phyloP scores from a whole-genome alignment of 2,888 invertebrate genomes.

The Tricholauxania praeusta region DNA sequence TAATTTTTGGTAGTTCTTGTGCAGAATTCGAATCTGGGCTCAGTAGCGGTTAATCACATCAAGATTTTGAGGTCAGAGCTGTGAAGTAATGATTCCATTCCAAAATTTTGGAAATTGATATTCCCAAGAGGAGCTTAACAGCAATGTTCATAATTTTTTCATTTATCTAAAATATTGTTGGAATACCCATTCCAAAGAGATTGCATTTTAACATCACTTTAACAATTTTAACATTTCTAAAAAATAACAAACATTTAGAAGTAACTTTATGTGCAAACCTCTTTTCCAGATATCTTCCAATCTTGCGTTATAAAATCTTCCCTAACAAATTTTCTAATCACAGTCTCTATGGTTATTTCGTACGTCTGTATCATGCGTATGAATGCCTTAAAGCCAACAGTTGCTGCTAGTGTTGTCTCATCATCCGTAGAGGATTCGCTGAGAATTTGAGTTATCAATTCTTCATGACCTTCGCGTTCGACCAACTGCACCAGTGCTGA shows the following conservation, averaged over 20 bases:
- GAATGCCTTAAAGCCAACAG: slow-evolving; percentile 87
- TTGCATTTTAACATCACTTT: neutral
- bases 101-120: too few species aligned
- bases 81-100: neutral
- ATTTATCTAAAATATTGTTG: too few species aligned
- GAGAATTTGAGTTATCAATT: slow-evolving; percentile 83
- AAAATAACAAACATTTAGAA: slow-evolving; percentile 38
- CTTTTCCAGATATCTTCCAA: slow-evolving; percentile 76
- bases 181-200: too few species aligned
- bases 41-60: too few species aligned
- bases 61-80: too few species aligned
- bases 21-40: too few species aligned
- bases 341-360: slow-evolving; percentile 85
- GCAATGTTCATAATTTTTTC: too few species aligned
- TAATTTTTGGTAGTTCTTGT: too few species aligned
- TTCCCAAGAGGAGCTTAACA: too few species aligned
- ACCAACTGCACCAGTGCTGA: slow-evolving; percentile 87
- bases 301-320: slow-evolving; percentile 86
- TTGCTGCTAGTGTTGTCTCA: slow-evolving; percentile 81
- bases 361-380: slow-evolving; percentile 86
- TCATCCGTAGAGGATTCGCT: slow-evolving; percentile 84
- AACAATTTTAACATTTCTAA: slow-evolving; percentile 9
- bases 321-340: slow-evolving; percentile 83
- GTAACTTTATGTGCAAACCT: slow-evolving; percentile 59
- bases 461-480: slow-evolving; percentile 84